Evolutionary conservation across 2,113 vertebrate genomes (phyloP), one percentile per base, ranked within the genome.

Genomic region (Hipposideros armiger): DNA sequence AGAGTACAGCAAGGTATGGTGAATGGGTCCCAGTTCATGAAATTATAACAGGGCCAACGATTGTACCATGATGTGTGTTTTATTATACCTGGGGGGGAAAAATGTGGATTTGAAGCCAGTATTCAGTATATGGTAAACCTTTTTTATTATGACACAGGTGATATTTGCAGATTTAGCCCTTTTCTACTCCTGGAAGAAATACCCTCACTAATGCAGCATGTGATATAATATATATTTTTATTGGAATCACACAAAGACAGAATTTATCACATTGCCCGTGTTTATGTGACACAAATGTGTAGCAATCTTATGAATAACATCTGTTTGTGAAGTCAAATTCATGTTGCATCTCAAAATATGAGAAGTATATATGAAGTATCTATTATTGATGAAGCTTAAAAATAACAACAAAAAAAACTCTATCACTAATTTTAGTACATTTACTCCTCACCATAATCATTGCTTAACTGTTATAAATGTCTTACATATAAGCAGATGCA

Each of bases 311-410:
- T 26, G 17, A 88, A 73, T 47, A 67, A 62, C 40, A 30, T 26
- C 5, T 3, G 13, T 62, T 93, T 91, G 4, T 80, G 4, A n/a
- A 87, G 26, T 86, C 22, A 70, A 77, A 73, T 45, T 36, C 11
- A 85, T 36, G 88, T 87, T 82, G 54, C 4, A 67, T 17, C 26
- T 96, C 81, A 91, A 91, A 87, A 90, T 86, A 81, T 40, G 24
- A 73, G 36, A 56, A 93, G 28, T 73, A 69, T 81, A 76, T 62
- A 13, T 84, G 28, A 67, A 13, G 28, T 60, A 30, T 30, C 4
- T 60, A 73, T 89, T 82, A 17, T 7, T 82, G 56, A 40, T 86
- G 10, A 86, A 45, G 20, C 5, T 28, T 90, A 10, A 91, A 74
- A 74, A 81, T 50, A 60, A 45, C 4, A 67, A 30, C 4, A 67